phyloP scores from a whole-genome alignment of 2,888 invertebrate species.

The Diogma glabrata region DNA sequence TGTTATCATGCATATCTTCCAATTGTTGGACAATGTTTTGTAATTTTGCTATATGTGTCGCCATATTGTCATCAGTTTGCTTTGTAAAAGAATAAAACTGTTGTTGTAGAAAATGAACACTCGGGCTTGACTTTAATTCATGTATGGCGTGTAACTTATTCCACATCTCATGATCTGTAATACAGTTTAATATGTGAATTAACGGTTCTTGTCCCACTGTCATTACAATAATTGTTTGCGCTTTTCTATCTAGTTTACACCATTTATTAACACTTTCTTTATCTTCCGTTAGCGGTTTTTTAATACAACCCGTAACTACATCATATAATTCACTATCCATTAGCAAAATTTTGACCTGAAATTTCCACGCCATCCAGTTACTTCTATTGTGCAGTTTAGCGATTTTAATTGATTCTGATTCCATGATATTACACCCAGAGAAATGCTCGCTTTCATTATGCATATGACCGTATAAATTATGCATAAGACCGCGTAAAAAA shows the following conservation, averaged over 20 bases:
- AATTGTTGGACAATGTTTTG: slow-evolving; percentile 15
- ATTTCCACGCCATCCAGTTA: slow-evolving; percentile 17
- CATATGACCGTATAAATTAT: too few species aligned
- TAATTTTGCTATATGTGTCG: slow-evolving; percentile 16
- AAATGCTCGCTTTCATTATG: too few species aligned
- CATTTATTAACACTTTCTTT: slow-evolving; percentile 14
- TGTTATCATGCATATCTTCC: slow-evolving; percentile 14
- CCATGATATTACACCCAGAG: too few species aligned
- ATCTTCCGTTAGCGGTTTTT: slow-evolving; percentile 1
- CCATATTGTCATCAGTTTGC: slow-evolving; percentile 15
- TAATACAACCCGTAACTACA: slow-evolving; percentile 6
- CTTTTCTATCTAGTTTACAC: slow-evolving; percentile 10
- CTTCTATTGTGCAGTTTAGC: too few species aligned
- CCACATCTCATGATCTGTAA: slow-evolving; percentile 18
- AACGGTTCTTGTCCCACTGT: slow-evolving; percentile 17
- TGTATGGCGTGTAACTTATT: slow-evolving; percentile 20
- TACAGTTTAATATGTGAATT: slow-evolving; percentile 18
- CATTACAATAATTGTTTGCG: slow-evolving; percentile 13
- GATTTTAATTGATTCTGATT: too few species aligned
- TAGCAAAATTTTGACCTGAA: slow-evolving; percentile 14
- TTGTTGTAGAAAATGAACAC: slow-evolving; percentile 22
- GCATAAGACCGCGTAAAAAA: too few species aligned
- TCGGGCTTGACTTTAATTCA: slow-evolving; percentile 19
- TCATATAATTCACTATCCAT: slow-evolving; percentile 14
- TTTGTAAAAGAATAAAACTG: slow-evolving; percentile 18